Evolutionary conservation across 64 coral and sea anemone genomes (phyloP).

Genomic region (Stichodactyla mertensii): DNA sequence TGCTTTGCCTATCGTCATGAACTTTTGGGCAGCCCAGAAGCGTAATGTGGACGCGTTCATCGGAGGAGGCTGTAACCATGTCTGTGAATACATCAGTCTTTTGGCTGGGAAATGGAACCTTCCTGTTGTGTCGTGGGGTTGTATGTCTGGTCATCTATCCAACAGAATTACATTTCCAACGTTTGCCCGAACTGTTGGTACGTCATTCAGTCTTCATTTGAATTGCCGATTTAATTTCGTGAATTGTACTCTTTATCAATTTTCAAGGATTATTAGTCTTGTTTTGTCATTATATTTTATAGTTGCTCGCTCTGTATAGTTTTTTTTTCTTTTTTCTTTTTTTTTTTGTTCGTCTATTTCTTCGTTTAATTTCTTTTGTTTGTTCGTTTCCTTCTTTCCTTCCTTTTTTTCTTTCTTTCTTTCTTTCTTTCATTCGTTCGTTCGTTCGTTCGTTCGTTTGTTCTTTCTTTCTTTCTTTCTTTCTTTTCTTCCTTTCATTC

Average conservation of each 20-base stretch:
- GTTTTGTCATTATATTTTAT: background rate
- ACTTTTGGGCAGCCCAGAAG: constrained; percentile 72
- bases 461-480: background rate
- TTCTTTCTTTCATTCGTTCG: background rate
- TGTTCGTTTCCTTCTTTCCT: background rate
- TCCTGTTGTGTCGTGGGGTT: constrained; percentile 78
- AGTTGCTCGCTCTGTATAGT: too few species aligned
- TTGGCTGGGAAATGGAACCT: constrained; percentile 88
- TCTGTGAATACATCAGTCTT: constrained; percentile 82
- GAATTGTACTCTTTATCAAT: background rate
- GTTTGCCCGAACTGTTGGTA: constrained; percentile 65
- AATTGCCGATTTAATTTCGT: too few species aligned
- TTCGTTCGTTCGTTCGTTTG: background rate
- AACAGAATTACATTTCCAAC: constrained; percentile 91
- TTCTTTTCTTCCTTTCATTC: too few species aligned
- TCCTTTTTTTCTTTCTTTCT: background rate
- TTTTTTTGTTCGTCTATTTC: background rate
- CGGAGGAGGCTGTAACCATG: constrained; percentile 77
- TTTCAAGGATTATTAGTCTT: background rate
- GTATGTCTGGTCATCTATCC: constrained; percentile 85
- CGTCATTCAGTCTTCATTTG: background rate
- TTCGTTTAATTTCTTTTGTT: background rate
- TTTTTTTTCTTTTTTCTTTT: background rate
- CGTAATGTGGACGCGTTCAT: constrained; percentile 76
- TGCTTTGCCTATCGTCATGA: constrained; percentile 76